Evolutionary conservation across 2,888 invertebrate species (phyloP).

Genomic region (Nomada flava): DNA sequence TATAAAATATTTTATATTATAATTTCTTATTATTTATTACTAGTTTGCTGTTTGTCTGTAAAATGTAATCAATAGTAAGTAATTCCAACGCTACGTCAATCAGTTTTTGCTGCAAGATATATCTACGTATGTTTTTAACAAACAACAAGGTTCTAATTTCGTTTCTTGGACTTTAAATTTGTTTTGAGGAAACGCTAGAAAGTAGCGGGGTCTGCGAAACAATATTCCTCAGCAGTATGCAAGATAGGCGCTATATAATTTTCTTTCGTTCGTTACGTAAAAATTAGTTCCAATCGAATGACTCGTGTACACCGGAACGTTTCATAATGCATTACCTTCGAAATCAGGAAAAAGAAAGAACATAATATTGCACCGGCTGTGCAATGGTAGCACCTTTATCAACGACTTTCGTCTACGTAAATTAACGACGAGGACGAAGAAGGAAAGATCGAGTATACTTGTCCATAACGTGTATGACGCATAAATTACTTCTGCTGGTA

Average conservation of each 20-base stretch:
- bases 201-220: constrained; percentile 19
- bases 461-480: neutral
- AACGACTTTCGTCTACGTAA: neutral
- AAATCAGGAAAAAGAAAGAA: constrained; percentile 6
- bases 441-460: neutral
- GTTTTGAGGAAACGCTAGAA: constrained; percentile 9
- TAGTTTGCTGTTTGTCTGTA: no score
- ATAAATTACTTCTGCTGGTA: neutral
- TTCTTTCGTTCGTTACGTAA: constrained; percentile 53
- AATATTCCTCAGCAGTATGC: constrained; percentile 22
- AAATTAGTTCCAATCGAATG: constrained; percentile 52
- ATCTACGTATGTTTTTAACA: no score
- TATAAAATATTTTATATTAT: no score
- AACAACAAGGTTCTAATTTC: no score
- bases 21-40: no score
- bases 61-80: no score
- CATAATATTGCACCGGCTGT: neutral
- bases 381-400: neutral
- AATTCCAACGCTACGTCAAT: no score
- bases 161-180: no score
- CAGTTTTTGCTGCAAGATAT: no score
- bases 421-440: neutral
- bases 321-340: constrained; percentile 45
- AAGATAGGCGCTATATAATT: constrained; percentile 40
- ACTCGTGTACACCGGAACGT: constrained; percentile 42